Evolutionary conservation across 2,888 invertebrate species (phyloP).

Genomic region (Drosophila mettleri): DNA sequence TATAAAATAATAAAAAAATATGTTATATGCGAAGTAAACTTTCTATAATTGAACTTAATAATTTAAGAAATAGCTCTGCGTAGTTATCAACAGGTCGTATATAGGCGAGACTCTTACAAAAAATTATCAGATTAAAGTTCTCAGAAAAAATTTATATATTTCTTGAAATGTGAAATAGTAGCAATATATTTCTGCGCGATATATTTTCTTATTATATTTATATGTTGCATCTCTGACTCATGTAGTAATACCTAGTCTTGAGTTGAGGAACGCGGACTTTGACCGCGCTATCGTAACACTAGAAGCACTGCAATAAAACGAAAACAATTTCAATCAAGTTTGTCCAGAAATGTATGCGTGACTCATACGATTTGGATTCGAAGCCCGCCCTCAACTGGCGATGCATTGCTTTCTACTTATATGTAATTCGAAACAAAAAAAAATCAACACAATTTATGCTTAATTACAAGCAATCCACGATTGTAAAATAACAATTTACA

Average conservation of each 20-base stretch:
- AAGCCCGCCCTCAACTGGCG: slow-evolving; percentile 30
- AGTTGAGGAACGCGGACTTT: slow-evolving; percentile 29
- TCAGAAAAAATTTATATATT: not conserved
- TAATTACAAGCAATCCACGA: slow-evolving; percentile 64
- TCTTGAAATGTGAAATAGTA: not conserved
- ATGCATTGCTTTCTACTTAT: slow-evolving; percentile 46
- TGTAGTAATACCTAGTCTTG: slow-evolving; percentile 21
- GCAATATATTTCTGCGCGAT: too few species aligned
- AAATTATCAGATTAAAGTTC: not conserved
- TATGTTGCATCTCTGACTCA: slow-evolving; percentile 30
- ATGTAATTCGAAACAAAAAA: slow-evolving; percentile 34
- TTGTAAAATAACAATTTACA: slow-evolving; percentile 35
- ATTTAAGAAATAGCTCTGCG: not conserved
- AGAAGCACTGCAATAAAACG: slow-evolving; percentile 44
- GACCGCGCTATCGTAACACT: slow-evolving; percentile 20
- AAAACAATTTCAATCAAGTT: slow-evolving; percentile 60
- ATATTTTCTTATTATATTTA: too few species aligned
- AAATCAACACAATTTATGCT: slow-evolving; percentile 57
- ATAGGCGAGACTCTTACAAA: not conserved
- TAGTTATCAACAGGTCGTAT: not conserved
- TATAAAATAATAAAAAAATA: not conserved
- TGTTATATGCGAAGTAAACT: not conserved
- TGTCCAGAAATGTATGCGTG: slow-evolving; percentile 41
- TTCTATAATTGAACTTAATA: not conserved
- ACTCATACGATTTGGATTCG: slow-evolving; percentile 22